Conservation (phyloP, 2,113 vertebrate genomes). For the Miniopterus natalensis region DNA sequence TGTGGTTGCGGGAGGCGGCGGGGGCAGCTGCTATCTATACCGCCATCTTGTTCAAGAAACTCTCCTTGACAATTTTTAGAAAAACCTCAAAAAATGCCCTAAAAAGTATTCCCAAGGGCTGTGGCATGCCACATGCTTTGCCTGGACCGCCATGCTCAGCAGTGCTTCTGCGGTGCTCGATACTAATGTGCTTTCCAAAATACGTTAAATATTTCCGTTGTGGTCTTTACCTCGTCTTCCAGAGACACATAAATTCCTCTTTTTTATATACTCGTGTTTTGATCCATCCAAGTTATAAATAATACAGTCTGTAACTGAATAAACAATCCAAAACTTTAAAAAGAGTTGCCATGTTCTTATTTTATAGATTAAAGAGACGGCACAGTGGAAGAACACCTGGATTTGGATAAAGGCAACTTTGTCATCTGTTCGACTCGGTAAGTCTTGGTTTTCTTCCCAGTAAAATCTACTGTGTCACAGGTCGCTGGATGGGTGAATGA, state of each 20-base stretch:
- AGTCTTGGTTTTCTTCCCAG: neutral
- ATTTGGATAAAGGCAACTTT: neutral
- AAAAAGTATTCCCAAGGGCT: neutral
- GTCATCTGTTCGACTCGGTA: neutral
- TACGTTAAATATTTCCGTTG: neutral
- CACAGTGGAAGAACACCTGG: neutral
- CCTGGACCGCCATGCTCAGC: neutral
- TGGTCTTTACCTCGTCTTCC: slow-evolving; percentile 14
- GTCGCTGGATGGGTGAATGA: neutral
- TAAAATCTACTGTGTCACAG: neutral
- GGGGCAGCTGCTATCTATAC: no score
- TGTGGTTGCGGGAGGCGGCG: no score
- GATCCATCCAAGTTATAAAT: neutral
- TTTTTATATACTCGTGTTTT: neutral
- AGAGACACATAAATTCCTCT: neutral
- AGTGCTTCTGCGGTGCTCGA: neutral
- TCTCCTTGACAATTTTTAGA: slow-evolving; percentile 13
- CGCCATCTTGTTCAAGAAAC: no score
- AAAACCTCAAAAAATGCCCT: neutral
- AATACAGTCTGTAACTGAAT: slow-evolving; percentile 1
- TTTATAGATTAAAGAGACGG: neutral
- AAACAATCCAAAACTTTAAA: neutral
- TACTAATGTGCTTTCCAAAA: neutral
- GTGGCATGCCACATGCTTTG: neutral
- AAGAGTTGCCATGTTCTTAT: neutral